Evolutionary conservation across 2,113 vertebrate species (phyloP), one percentile per base, ranked within the genome.

Genomic region (Cyanoderma ruficeps): DNA sequence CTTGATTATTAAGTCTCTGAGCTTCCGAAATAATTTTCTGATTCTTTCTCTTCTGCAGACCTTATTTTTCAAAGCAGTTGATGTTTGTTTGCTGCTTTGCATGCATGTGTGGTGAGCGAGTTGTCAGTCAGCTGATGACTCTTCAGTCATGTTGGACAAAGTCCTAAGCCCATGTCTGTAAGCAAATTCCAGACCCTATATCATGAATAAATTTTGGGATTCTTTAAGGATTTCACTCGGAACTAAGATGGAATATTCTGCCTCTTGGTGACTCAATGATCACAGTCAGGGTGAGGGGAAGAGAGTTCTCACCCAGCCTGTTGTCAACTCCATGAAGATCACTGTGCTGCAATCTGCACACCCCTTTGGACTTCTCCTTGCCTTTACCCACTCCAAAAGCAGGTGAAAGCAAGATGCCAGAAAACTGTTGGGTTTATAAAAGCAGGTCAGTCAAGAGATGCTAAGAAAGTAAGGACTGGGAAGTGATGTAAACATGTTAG

Each of bases 1-100:
- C 96, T 96, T 95, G 88, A 68, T 96, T 97, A 96, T 96, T 96
- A 94, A 96, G 94, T 91, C 95, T 95, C 86, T 94, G 93, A 94
- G 96, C 92, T 94, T 96, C 6, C 2, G 65, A 97, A 96, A 96
- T 95, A 95, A 97, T 94, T 90, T 97, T 95, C 90, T 94, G 90
- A 60, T 90, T 93, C 77, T 93, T 93, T 93, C 92, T 69, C 47
- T 81, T 75, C 56, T 53, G 8, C 61, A 57, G 90, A 92, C 71
- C 83, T 79, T 89, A 69, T 94, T 96, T 96, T 94, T 90, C 72
- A 76, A 76, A 89, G 65, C 77, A 50, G 80, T 79, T 53, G 88
- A 87, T 82, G 88, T 86, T 92, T 71, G 69, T 76, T 88, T 89
- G 53, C 92, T 93, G 27, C 61, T 97, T 84, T 93, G 86, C 94